Evolutionary conservation across 2,888 invertebrate genomes (phyloP).

Genomic region (Andricus quercusramuli): DNA sequence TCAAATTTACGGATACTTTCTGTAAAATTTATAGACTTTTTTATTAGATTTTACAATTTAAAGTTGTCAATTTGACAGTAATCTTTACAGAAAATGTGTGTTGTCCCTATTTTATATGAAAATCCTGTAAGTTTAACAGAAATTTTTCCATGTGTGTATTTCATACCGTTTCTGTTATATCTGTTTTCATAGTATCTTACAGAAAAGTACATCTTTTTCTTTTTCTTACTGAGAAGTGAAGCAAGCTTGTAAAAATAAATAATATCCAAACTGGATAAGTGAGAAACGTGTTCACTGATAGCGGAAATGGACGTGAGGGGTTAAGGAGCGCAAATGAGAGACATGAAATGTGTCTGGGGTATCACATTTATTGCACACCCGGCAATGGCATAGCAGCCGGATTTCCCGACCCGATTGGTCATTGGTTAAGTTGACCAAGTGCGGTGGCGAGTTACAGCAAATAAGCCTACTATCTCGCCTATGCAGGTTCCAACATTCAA

Average conservation of each 20-base stretch:
- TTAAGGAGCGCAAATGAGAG: conserved; percentile 27
- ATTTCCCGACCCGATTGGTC: conserved; percentile 31
- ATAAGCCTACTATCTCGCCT: conserved; percentile 31
- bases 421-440: conserved; percentile 22
- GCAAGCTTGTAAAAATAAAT: not conserved
- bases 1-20: too few species aligned
- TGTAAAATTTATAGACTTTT: too few species aligned
- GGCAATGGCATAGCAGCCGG: conserved; percentile 15
- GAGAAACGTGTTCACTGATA: conserved; percentile 22
- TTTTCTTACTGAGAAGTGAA: not conserved
- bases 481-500: conserved; percentile 27
- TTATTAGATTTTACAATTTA: too few species aligned
- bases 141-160: too few species aligned
- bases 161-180: too few species aligned
- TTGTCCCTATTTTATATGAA: too few species aligned
- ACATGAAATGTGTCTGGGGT: conserved; percentile 15
- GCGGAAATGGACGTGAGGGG: conserved; percentile 22
- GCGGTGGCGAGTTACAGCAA: conserved; percentile 22
- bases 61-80: too few species aligned
- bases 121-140: too few species aligned
- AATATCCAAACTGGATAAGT: conserved; percentile 7
- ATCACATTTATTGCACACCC: conserved; percentile 35
- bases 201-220: not conserved
- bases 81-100: too few species aligned
- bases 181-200: not conserved